Evolutionary conservation across 2,797 vertebrate species (phyloP).

Genomic region (Xiphorhynchus erythropygius): DNA sequence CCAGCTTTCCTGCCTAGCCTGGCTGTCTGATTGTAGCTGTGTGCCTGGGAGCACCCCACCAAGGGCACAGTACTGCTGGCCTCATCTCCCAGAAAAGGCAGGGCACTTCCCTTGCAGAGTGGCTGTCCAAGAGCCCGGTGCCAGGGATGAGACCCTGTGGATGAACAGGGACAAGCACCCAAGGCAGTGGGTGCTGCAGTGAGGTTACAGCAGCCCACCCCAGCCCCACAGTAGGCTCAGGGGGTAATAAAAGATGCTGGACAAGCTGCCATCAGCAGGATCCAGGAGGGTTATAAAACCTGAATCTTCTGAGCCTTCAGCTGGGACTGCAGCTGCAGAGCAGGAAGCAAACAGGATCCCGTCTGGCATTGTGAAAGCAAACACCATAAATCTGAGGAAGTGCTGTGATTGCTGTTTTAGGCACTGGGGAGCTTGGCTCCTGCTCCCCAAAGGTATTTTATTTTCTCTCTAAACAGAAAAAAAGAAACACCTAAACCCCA

Average conservation of each 20-base stretch:
- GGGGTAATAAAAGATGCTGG: not conserved
- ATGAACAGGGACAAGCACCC: rapidly evolving
- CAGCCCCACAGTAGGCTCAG: rapidly evolving
- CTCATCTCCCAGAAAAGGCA: not conserved
- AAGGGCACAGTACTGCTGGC: not conserved
- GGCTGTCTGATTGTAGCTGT: not conserved
- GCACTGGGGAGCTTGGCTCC: conserved; percentile 52
- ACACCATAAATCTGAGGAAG: conserved; percentile 60
- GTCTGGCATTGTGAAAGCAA: conserved; percentile 66
- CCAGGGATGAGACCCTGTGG: not conserved
- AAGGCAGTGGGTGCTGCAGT: not conserved
- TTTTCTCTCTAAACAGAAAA: conserved; percentile 40
- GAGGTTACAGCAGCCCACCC: not conserved
- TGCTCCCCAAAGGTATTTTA: conserved; percentile 5
- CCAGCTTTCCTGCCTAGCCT: not conserved
- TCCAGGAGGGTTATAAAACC: conserved; percentile 53
- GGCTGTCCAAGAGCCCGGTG: rapidly evolving
- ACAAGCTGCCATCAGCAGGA: not conserved
- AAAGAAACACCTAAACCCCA: not conserved
- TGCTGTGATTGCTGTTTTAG: conserved; percentile 58
- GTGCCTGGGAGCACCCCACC: rapidly evolving
- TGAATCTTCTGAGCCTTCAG: conserved; percentile 45
- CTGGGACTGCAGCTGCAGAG: conserved; percentile 51
- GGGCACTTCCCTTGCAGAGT: not conserved
- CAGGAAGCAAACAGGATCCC: conserved; percentile 66